Conservation (phyloP, 2,888 invertebrate species). For the Pterostichus niger region DNA sequence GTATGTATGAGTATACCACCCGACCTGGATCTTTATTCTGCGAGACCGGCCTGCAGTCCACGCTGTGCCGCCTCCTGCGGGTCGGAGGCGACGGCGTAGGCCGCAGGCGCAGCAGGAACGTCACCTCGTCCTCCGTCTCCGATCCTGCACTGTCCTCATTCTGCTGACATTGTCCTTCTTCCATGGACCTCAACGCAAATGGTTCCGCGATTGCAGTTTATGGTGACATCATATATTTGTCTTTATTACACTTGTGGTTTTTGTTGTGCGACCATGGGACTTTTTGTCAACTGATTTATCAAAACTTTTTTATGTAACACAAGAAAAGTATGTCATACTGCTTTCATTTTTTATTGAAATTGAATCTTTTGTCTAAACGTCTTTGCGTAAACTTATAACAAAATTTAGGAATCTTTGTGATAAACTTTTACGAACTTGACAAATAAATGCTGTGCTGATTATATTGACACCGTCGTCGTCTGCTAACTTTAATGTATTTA, state of each 20-base stretch:
- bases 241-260: conserved; percentile 2
- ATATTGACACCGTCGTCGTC: too few relatives aligned
- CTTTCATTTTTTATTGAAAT: too few relatives aligned
- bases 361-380: too few relatives aligned
- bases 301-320: too few relatives aligned
- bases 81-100: conserved; percentile 75
- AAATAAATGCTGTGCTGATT: too few relatives aligned
- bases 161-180: background rate
- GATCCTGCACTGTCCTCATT: conserved; percentile 17
- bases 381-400: too few relatives aligned
- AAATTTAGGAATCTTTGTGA: too few relatives aligned
- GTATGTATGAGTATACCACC: background rate
- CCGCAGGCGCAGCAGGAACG: conserved; percentile 74
- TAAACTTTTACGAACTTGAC: too few relatives aligned
- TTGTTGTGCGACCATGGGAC: background rate
- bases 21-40: conserved; percentile 39
- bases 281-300: too few relatives aligned
- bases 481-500: too few relatives aligned
- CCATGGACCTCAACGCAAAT: background rate
- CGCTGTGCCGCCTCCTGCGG: conserved; percentile 71
- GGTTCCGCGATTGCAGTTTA: background rate
- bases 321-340: too few relatives aligned
- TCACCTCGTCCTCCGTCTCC: conserved; percentile 74
- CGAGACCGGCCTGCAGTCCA: conserved; percentile 68
- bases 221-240: conserved; percentile 25